These are phyloP conservation scores for Entomyzon cyanotis DNA, from an alignment of 2,113 vertebrate species.

Conservation along the genomic window DNA sequence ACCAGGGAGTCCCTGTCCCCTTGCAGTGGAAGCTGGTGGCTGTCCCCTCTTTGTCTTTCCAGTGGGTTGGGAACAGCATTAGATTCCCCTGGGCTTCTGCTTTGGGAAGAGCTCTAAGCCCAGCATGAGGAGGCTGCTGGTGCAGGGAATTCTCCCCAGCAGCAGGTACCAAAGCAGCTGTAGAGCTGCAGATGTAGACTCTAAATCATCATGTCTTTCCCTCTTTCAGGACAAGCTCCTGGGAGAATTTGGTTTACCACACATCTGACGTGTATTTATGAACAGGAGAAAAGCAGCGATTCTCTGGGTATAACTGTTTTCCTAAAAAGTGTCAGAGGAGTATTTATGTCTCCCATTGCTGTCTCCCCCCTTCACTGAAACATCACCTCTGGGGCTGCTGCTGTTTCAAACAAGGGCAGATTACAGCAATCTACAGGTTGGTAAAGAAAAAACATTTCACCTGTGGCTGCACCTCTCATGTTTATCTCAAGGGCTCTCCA, in stretches of 20 bases:
- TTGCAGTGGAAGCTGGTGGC: neutral
- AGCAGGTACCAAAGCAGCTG: conserved; percentile 37
- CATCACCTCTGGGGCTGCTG: neutral
- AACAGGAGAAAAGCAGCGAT: conserved; percentile 26
- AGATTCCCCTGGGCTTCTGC: neutral
- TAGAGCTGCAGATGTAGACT: conserved; percentile 47
- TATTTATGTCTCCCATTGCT: neutral
- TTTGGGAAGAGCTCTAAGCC: neutral
- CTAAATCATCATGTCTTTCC: conserved; percentile 66
- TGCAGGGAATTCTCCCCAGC: conserved; percentile 8
- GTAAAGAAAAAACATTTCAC: neutral
- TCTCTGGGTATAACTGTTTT: conserved; percentile 13
- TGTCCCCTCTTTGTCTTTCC: neutral
- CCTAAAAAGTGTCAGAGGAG: conserved; percentile 36
- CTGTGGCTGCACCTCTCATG: neutral
- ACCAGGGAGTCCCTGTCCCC: neutral
- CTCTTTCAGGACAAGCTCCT: conserved; percentile 64
- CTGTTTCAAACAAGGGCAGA: neutral
- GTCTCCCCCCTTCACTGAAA: neutral
- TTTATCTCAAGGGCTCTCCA: neutral
- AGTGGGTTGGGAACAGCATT: rapidly evolving
- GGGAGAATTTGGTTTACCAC: conserved; percentile 45
- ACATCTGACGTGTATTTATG: conserved; percentile 57
- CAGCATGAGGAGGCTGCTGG: neutral
- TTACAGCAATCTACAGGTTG: neutral